Conservation (phyloP, 2,113 vertebrate species). For the Lota lota region DNA sequence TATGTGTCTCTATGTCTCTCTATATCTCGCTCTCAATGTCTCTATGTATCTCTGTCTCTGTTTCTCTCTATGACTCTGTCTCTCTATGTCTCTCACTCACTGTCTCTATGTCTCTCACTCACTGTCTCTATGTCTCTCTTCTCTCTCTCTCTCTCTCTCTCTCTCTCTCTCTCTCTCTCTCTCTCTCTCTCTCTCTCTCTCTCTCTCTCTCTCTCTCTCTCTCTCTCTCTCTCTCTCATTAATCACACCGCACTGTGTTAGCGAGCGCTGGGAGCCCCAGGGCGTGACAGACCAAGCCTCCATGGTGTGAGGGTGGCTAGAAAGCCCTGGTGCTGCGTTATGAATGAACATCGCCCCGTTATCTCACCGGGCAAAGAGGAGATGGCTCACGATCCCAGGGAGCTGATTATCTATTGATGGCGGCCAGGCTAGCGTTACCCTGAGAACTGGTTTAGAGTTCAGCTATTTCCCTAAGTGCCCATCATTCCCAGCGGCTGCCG, state of each 20-base stretch:
- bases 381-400: slow-evolving; percentile 53
- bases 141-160: neutral
- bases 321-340: neutral
- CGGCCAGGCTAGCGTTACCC: slow-evolving; percentile 62
- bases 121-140: neutral
- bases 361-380: slow-evolving; percentile 44
- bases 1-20: neutral
- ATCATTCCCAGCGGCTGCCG: slow-evolving; percentile 27
- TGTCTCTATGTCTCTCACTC: neutral
- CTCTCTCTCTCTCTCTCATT: no score
- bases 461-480: slow-evolving; percentile 74
- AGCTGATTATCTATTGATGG: slow-evolving; percentile 70
- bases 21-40: no score
- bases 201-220: no score
- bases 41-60: no score
- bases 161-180: neutral
- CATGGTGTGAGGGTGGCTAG: neutral
- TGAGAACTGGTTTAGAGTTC: slow-evolving; percentile 73
- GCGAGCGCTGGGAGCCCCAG: no score
- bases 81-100: no score
- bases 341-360: slow-evolving; percentile 2
- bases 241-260: no score
- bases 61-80: no score
- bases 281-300: no score
- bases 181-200: no score